phyloP scores from a whole-genome alignment of 1,140 invertebrate species.

The Hyposmocoma kahamanoa region DNA sequence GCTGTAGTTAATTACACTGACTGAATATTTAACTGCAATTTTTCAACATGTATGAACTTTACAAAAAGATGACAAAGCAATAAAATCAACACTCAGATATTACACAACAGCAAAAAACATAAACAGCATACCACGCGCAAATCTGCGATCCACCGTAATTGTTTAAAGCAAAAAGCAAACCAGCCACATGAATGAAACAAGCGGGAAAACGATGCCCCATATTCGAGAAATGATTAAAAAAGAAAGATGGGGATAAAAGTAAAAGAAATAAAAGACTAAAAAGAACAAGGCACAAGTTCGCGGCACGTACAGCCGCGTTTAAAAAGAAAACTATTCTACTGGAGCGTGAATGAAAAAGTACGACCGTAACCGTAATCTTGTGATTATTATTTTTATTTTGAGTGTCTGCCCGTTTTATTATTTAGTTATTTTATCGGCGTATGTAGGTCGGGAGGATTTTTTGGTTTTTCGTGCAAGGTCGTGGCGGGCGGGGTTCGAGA shows the following conservation, averaged over 20 bases:
- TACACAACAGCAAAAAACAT: no score
- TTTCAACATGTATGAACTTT: no score
- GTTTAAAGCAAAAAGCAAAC: constrained; percentile 45
- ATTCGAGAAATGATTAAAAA: constrained; percentile 72
- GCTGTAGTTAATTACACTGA: no score
- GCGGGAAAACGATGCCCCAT: constrained; percentile 65
- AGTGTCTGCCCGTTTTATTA: constrained; percentile 48
- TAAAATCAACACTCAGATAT: no score
- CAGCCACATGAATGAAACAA: constrained; percentile 47
- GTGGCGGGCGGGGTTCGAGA: constrained; percentile 20
- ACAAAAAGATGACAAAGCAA: no score
- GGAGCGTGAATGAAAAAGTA: constrained; percentile 68
- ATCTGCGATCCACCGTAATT: constrained; percentile 36
- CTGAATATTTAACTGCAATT: no score
- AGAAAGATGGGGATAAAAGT: constrained; percentile 41
- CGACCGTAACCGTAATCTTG: constrained; percentile 60
- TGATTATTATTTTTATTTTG: constrained; percentile 68
- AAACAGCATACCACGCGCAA: constrained; percentile 23
- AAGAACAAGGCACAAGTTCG: constrained; percentile 38
- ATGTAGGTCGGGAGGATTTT: constrained; percentile 68
- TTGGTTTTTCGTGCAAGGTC: constrained; percentile 61
- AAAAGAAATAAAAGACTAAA: constrained; percentile 50
- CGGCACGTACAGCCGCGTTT: constrained; percentile 61
- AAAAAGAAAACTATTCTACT: constrained; percentile 66
- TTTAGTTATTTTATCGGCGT: constrained; percentile 51